phyloP scores from a whole-genome alignment of 2,888 invertebrate genomes.

The Ophion ellenae region DNA sequence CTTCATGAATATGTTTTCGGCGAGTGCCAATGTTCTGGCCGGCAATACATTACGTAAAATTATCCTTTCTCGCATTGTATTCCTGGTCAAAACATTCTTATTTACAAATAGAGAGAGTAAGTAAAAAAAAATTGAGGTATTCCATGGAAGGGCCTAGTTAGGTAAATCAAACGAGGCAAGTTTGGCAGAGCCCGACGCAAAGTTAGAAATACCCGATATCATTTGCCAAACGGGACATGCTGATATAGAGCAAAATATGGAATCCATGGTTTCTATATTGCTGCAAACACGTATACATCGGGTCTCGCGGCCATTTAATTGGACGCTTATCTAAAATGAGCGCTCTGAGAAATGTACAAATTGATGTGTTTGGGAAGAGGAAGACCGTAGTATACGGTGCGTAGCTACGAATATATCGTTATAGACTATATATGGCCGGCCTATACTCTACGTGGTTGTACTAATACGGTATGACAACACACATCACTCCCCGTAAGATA shows the following conservation, averaged over 20 bases:
- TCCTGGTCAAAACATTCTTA: no score
- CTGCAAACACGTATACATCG: slow-evolving; percentile 35
- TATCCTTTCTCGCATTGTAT: no score
- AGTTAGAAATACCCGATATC: no score
- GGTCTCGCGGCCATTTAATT: slow-evolving; percentile 79
- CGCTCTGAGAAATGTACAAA: slow-evolving; percentile 80
- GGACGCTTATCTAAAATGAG: slow-evolving; percentile 79
- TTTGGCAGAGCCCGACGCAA: no score
- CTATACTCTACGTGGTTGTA: slow-evolving; percentile 28
- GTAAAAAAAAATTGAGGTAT: no score
- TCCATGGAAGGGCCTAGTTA: no score
- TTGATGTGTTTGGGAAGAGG: slow-evolving; percentile 78
- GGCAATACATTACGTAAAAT: no score
- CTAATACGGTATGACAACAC: slow-evolving; percentile 48
- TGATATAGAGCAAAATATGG: no score
- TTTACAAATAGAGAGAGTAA: no score
- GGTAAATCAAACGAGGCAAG: no score
- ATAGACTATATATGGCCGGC: slow-evolving; percentile 53
- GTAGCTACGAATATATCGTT: slow-evolving; percentile 40
- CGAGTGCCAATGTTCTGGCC: no score
- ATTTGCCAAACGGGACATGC: neutral
- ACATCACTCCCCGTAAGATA: slow-evolving; percentile 43
- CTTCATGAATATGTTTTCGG: no score
- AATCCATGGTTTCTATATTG: neutral
- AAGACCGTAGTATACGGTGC: slow-evolving; percentile 48